Conservation (phyloP, 2,113 vertebrate genomes). For the Pavo muticus region DNA sequence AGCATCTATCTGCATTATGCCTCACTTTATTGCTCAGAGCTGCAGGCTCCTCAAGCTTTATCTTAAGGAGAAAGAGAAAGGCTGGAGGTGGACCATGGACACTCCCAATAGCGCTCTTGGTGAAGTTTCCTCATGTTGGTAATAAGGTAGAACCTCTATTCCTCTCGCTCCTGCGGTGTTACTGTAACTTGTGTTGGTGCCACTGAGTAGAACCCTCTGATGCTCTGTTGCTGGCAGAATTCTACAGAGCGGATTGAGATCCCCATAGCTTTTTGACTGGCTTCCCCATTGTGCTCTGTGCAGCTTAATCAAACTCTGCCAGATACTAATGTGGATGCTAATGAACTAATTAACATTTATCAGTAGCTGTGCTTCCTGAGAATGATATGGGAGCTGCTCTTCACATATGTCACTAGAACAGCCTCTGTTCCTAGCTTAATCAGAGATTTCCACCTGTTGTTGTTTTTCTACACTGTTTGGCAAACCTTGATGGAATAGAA, state of each 20-base stretch:
- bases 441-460: not conserved
- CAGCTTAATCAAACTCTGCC: slow-evolving; percentile 7
- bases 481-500: not conserved
- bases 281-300: not conserved
- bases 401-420: not conserved
- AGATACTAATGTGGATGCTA: not conserved
- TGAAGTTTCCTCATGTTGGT: not conserved
- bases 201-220: not conserved
- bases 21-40: not conserved
- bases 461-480: not conserved
- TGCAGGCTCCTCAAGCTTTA: not conserved
- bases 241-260: not conserved
- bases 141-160: not conserved
- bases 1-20: not conserved
- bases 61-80: not conserved
- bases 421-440: not conserved
- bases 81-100: not conserved
- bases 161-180: not conserved
- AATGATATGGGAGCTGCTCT: not conserved
- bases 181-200: not conserved
- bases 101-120: not conserved
- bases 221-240: not conserved
- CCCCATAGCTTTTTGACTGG: not conserved
- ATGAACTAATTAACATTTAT: slow-evolving; percentile 22
- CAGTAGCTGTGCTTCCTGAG: not conserved